These are phyloP conservation scores for Panthera leo DNA, from an alignment of 2,113 vertebrate genomes.

Conservation along the genomic window DNA sequence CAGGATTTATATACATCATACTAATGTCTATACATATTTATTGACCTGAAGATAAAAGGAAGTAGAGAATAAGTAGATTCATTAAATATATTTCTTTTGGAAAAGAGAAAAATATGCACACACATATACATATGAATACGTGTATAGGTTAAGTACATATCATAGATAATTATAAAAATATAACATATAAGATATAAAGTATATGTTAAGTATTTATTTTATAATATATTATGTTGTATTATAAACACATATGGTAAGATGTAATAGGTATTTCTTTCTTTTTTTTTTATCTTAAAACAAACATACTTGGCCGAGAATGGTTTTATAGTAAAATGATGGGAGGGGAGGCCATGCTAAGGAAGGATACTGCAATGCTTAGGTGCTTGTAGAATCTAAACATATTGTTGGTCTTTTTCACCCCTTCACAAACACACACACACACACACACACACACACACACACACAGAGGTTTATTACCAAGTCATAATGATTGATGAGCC, in stretches of 20 bases:
- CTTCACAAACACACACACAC: neutral
- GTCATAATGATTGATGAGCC: neutral
- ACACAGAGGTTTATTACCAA: neutral
- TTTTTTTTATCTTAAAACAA: neutral
- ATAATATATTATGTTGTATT: neutral
- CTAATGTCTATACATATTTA: neutral
- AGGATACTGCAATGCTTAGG: neutral
- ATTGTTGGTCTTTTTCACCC: neutral
- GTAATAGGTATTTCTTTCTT: neutral
- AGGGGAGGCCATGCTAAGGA: neutral
- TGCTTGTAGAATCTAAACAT: neutral
- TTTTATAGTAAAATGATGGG: conserved; percentile 1
- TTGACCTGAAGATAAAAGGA: neutral
- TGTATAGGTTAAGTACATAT: neutral
- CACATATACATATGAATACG: neutral
- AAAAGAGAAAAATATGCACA: neutral
- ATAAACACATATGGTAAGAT: neutral
- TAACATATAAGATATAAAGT: neutral
- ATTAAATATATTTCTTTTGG: neutral
- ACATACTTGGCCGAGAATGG: neutral
- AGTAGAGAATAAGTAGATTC: neutral
- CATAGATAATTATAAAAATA: neutral
- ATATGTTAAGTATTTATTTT: neutral
- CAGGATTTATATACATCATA: neutral
- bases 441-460: neutral